Base-by-base conservation (phyloP, 2,113 vertebrate genomes). In the Psilopsiagon aurifrons region DNA sequence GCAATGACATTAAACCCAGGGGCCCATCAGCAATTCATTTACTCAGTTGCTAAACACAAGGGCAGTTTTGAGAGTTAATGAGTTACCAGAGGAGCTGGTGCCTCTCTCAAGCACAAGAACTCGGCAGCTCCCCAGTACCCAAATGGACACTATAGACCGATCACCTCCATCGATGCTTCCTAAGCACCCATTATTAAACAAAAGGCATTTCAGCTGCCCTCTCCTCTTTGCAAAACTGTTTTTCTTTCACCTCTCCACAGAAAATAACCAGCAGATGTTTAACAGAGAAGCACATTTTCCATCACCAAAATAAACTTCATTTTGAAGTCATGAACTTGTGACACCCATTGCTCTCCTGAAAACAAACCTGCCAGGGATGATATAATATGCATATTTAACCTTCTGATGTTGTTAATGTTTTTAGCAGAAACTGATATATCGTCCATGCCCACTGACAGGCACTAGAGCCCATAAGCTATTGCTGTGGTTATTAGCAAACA, bases 311-410 rank as follows among this genome's bases (percentile, higher is more conserved):
- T 8, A 92, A 96, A 91, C 90, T 90, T 88, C 54, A 90, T 92
- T 94, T 91, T 68, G 62, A 92, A 90, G 89, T 35, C 77, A 9
- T 64, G 44, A 94, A 94, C 95, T 88, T 9, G 77, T 43, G 92
- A 91, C 91, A 90, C 73, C 37, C 74, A 7, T 57, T 73, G 71
- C 92, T 97, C 95, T 92, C 74, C 43, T 28, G 95, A 92, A 97
- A 95, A 94, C 91, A 96, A 97, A 97, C 88, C 92, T 17, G 14
- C 84, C 96, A 91, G 89, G 54, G 84, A 77, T 93, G 96, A 97
- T 71, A 69, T n/a, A 91, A 97, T 68, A 95, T 81, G 89, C 88
- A 91, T 93, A 90, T 93, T 95, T 94, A 96, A 96, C 92, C 94
- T 97, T 15, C 90, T 59, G 47, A 7, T 16, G 49, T 14, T 17